Percentiles rank a stretch among this genome's conserved stretches.
phyloP scores from a whole-genome alignment of 2,888 invertebrate genomes.

The Synanthedon tipuliformis region DNA sequence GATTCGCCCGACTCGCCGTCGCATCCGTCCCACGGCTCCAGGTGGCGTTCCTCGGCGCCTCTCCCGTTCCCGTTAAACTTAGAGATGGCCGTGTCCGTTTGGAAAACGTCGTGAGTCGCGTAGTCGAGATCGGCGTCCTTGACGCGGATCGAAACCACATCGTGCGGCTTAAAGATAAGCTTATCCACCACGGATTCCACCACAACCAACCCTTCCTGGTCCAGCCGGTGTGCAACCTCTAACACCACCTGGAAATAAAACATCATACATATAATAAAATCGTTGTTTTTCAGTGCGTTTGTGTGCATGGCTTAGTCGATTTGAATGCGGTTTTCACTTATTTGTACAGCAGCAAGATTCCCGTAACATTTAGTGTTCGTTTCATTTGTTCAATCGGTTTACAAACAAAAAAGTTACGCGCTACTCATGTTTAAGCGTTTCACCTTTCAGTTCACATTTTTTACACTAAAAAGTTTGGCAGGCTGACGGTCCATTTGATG shows the following conservation, averaged over 20 bases:
- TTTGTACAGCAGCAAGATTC: no score
- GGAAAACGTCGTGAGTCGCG: conserved; percentile 88
- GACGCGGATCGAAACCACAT: conserved; percentile 85
- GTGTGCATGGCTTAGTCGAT: no score
- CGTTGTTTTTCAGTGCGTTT: no score
- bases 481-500: no score
- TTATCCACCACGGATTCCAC: conserved; percentile 81
- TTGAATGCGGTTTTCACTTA: no score
- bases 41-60: conserved; percentile 76
- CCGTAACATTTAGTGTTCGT: no score
- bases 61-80: conserved; percentile 79
- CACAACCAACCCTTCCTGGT: conserved; percentile 73
- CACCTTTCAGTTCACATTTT: no score
- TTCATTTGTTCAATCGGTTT: no score
- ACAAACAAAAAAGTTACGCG: no score
- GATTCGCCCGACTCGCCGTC: conserved; percentile 61
- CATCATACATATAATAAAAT: background rate
- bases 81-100: conserved; percentile 89
- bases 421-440: no score
- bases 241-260: conserved; percentile 73
- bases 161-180: conserved; percentile 85
- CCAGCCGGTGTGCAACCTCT: conserved; percentile 87
- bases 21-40: conserved; percentile 90
- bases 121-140: conserved; percentile 90
- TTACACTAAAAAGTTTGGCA: no score